Percentiles rank a stretch among this genome's conserved stretches.
Conservation (phyloP, 1,140 invertebrate species). For the Philopotamus ludificatus region DNA sequence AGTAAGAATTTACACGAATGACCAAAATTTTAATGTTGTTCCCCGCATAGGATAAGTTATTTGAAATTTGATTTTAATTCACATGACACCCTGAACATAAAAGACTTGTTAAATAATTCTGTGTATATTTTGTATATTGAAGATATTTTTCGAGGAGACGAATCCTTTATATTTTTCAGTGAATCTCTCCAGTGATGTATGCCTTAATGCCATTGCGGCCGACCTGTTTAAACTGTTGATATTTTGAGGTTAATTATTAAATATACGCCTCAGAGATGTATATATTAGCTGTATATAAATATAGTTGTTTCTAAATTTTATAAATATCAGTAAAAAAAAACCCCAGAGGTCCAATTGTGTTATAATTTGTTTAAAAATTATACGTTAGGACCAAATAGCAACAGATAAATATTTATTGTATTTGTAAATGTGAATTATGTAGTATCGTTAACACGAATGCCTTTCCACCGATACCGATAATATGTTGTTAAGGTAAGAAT, state of each 20-base stretch:
- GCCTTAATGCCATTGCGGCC: slow-evolving; percentile 29
- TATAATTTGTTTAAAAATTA: slow-evolving; percentile 62
- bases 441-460: slow-evolving; percentile 40
- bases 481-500: slow-evolving; percentile 31
- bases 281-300: slow-evolving; percentile 34
- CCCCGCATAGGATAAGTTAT: not conserved
- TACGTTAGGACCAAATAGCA: slow-evolving; percentile 56
- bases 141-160: slow-evolving; percentile 9
- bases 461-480: slow-evolving; percentile 42
- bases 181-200: slow-evolving; percentile 37
- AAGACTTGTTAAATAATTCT: slow-evolving; percentile 1
- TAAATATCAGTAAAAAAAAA: slow-evolving; percentile 20
- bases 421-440: slow-evolving; percentile 45
- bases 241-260: slow-evolving; percentile 38
- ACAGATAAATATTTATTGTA: slow-evolving; percentile 58
- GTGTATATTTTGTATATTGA: slow-evolving; percentile 1
- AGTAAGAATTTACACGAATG: slow-evolving; percentile 83
- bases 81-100: not conserved
- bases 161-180: slow-evolving; percentile 18
- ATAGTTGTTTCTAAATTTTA: slow-evolving; percentile 32
- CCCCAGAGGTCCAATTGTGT: slow-evolving; percentile 51
- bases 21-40: slow-evolving; percentile 43
- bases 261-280: slow-evolving; percentile 37
- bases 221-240: slow-evolving; percentile 41
- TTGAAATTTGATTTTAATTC: not conserved